Evolutionary conservation across 2,113 vertebrate genomes (phyloP), one percentile per base, ranked within the genome.

Genomic region (Ramphastos sulfuratus): DNA sequence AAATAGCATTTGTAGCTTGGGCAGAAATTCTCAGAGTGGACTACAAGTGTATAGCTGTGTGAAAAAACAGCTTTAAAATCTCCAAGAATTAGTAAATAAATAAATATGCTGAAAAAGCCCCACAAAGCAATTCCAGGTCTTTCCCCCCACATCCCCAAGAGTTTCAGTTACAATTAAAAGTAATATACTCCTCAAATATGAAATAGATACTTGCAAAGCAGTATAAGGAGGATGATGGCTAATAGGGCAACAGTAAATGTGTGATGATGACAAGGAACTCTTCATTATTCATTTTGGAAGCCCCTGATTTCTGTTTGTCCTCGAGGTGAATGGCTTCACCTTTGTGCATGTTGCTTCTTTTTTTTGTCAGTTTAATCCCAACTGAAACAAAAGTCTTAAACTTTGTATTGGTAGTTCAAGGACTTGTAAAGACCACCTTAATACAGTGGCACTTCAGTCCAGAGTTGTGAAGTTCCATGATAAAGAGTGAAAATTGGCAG

Each of bases 111-210:
- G 44, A 24, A 44, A 25, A 35, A 46, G 4, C 5, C 6, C 18
- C 12, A 23, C 2, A 27, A 39, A 81, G 28, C 19, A 66, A 6
- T 1, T 3, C 48, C 48, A 50, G 15, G 2, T 1, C 6, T 4
- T 4, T 44, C 8, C 17, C 3, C 9, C 6, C 33, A 44, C 54
- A 21, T 39, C 23, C 42, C 39, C 46, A 48, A 20, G 13, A 7
- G 15, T 76, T 85, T 33, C 50, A 48, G 17, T 65, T 80, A 14
- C 10, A 25, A 17, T 27, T 54, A 46, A 11, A 76, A 33, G 8
- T 48, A 59, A 6, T 52, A 6, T 65, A 35, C 70, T 78, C 20
- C 37, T 48, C 7, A 46, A 27, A 55, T 82, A 27, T 82, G 82
- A 56, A 71, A 10, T n/a, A 67, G 23, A 2, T 52, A 8, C 11